Conservation (phyloP, 2,888 invertebrate species). For the Pelosia muscerda region DNA sequence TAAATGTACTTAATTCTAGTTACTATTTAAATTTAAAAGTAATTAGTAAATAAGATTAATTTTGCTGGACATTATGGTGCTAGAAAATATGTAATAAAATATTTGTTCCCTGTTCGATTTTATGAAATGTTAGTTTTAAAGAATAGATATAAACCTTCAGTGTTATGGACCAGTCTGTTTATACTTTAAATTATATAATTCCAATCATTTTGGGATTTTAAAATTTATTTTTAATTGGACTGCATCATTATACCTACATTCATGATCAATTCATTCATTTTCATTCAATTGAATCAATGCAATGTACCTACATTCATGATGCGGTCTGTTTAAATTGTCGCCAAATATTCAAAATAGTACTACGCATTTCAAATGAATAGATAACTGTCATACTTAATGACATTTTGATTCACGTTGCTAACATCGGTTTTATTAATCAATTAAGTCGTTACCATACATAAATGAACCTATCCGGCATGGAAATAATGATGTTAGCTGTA, state of each 20-base stretch:
- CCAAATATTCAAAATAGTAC: too few relatives aligned
- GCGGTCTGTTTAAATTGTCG: too few relatives aligned
- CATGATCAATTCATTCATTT: too few relatives aligned
- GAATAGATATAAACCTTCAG: background rate
- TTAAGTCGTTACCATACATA: too few relatives aligned
- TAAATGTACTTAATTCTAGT: constrained; percentile 38
- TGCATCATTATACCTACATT: background rate
- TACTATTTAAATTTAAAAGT: constrained; percentile 33
- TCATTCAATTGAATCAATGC: too few relatives aligned
- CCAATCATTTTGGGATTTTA: background rate
- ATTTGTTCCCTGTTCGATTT: constrained; percentile 3
- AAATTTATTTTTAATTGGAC: background rate
- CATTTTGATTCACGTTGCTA: too few relatives aligned
- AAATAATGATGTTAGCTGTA: too few relatives aligned
- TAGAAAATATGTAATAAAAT: constrained; percentile 47
- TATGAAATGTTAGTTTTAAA: background rate
- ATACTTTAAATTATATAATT: background rate
- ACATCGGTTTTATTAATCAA: too few relatives aligned
- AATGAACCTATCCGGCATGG: too few relatives aligned
- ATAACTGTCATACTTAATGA: too few relatives aligned
- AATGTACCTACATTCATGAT: too few relatives aligned
- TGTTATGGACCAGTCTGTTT: background rate
- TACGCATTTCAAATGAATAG: too few relatives aligned
- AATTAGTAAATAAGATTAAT: constrained; percentile 30
- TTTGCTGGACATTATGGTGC: constrained; percentile 72